Conservation (phyloP, 2,113 vertebrate genomes). For the Heptranchias perlo region DNA sequence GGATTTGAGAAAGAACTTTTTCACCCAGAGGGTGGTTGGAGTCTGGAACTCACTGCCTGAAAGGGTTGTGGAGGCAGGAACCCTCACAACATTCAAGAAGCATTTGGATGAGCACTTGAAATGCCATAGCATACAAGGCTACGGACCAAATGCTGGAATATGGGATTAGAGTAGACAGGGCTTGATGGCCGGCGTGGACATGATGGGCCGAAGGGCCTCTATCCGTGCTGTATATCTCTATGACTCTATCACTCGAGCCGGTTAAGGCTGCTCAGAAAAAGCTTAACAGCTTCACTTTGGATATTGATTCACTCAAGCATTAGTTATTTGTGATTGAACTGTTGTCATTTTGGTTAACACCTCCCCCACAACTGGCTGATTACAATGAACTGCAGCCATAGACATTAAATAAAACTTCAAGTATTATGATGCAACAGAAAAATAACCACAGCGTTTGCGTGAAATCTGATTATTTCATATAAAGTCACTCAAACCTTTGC, state of each 20-base stretch:
- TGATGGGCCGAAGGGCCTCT: no score
- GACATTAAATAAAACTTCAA: not conserved
- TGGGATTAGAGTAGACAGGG: no score
- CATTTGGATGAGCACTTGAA: no score
- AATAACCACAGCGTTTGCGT: not conserved
- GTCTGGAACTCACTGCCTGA: no score
- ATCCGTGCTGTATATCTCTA: no score
- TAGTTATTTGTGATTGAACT: not conserved
- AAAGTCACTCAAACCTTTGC: not conserved
- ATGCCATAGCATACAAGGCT: no score
- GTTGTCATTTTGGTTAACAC: not conserved
- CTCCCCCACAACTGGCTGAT: not conserved
- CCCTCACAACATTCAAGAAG: no score
- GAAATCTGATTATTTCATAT: not conserved
- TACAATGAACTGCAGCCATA: not conserved
- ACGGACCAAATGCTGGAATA: no score
- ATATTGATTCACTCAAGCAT: not conserved
- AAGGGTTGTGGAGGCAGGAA: no score
- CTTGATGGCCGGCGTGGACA: no score
- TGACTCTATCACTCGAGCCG: not conserved
- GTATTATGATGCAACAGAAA: not conserved
- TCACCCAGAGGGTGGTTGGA: no score
- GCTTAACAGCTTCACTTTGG: not conserved
- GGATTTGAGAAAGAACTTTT: no score
- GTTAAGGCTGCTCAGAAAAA: not conserved